A percentile compares a stretch with the other conserved stretches of the same genome.
phyloP scores from a whole-genome alignment of 2,797 vertebrate species.

The Macropodus opercularis region DNA sequence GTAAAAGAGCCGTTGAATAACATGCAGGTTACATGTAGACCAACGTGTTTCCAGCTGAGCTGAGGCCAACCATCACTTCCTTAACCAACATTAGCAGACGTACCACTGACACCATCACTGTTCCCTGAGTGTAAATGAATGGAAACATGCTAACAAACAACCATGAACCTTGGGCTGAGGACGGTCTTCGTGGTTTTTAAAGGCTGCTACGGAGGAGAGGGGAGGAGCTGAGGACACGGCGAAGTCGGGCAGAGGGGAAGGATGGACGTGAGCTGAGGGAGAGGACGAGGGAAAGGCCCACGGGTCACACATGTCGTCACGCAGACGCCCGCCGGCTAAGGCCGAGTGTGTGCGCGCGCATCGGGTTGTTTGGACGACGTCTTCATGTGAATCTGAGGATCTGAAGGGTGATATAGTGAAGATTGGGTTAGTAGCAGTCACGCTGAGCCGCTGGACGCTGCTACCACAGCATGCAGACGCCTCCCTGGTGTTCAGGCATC shows the following conservation, averaged over 20 bases:
- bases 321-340: slow-evolving; percentile 2
- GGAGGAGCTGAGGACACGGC: slow-evolving; percentile 15
- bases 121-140: too few species aligned
- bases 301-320: slow-evolving; percentile 48
- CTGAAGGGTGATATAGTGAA: slow-evolving; percentile 9
- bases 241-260: slow-evolving; percentile 11
- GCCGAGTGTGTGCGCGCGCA: slow-evolving; percentile 2
- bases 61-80: too few species aligned
- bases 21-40: too few species aligned
- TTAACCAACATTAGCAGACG: too few species aligned
- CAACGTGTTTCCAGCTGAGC: too few species aligned
- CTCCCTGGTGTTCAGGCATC: too few species aligned
- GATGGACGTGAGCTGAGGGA: slow-evolving; percentile 31
- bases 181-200: slow-evolving; percentile 23
- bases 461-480: too few species aligned
- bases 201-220: slow-evolving; percentile 10
- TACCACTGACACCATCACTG: too few species aligned
- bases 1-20: too few species aligned
- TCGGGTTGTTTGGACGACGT: neutral
- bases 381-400: slow-evolving; percentile 7
- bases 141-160: neutral
- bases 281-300: slow-evolving; percentile 30
- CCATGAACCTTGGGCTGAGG: slow-evolving; percentile 29
- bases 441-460: too few species aligned
- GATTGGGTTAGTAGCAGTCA: neutral